phyloP scores from a whole-genome alignment of 2,888 invertebrate species.

The Caradrina kadenii region DNA sequence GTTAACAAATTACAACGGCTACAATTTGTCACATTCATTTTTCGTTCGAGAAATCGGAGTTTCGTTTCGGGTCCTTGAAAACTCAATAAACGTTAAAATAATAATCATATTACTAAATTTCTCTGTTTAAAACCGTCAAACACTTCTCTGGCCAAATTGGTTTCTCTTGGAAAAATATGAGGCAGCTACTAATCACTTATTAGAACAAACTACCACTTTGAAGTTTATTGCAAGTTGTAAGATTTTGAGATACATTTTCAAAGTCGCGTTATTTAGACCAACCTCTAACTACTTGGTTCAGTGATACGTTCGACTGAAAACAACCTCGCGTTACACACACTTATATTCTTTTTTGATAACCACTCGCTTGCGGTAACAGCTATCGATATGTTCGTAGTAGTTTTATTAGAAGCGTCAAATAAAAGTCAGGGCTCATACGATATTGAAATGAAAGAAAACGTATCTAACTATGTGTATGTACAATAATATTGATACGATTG shows the following conservation, averaged over 20 bases:
- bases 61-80: neutral
- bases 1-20: too few species aligned
- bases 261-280: conserved; percentile 18
- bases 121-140: too few species aligned
- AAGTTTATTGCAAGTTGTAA: too few species aligned
- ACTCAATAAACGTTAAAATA: too few species aligned
- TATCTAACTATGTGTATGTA: neutral
- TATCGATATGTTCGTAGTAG: conserved; percentile 38
- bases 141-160: too few species aligned
- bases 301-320: conserved; percentile 58
- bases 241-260: neutral
- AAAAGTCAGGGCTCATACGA: neutral
- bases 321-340: conserved; percentile 53
- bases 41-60: neutral
- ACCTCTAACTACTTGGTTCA: conserved; percentile 48
- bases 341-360: conserved; percentile 66
- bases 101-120: too few species aligned
- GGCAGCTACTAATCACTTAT: too few species aligned
- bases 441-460: conserved; percentile 13
- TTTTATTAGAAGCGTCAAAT: conserved; percentile 25
- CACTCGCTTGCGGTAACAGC: conserved; percentile 48
- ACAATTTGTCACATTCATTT: neutral
- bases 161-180: too few species aligned
- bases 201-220: too few species aligned
- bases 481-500: neutral